phyloP scores from a whole-genome alignment of 2,797 vertebrate species.

The Dermochelys coriacea region DNA sequence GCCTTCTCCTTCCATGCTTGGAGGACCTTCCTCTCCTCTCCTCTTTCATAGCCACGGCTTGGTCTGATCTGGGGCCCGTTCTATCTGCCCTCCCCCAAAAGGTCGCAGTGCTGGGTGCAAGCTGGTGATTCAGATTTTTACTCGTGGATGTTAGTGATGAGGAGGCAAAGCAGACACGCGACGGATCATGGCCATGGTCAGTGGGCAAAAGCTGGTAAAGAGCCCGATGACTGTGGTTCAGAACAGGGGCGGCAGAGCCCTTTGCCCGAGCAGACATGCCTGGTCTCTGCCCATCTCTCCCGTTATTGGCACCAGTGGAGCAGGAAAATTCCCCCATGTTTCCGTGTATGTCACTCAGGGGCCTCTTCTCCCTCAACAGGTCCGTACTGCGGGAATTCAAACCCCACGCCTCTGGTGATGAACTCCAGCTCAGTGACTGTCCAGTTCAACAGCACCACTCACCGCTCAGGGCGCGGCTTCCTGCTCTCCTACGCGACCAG shows the following conservation, averaged over 20 bases:
- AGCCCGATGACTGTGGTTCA: not conserved
- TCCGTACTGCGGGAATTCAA: conserved; percentile 85
- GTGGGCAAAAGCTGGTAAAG: not conserved
- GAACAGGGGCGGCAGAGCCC: not conserved
- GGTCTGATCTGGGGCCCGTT: not conserved
- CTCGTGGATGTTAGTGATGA: not conserved
- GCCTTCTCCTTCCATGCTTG: not conserved
- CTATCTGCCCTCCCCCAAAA: not conserved
- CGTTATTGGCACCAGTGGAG: not conserved
- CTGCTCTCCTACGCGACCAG: conserved; percentile 88
- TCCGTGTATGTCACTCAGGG: not conserved
- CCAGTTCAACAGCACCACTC: conserved; percentile 85
- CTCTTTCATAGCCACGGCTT: not conserved
- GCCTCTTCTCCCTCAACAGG: conserved; percentile 73
- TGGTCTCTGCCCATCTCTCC: too few relatives aligned
- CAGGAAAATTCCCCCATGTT: not conserved
- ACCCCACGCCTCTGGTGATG: conserved; percentile 77
- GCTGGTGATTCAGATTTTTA: not conserved
- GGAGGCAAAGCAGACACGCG: not conserved
- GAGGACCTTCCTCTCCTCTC: not conserved
- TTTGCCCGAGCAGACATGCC: not conserved
- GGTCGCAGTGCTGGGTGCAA: not conserved
- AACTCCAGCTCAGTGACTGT: conserved; percentile 82
- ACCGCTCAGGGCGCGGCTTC: conserved; percentile 89
- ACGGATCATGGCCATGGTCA: not conserved